Base-by-base conservation (phyloP, 1,140 invertebrate genomes). In the Triops cancriformis region DNA sequence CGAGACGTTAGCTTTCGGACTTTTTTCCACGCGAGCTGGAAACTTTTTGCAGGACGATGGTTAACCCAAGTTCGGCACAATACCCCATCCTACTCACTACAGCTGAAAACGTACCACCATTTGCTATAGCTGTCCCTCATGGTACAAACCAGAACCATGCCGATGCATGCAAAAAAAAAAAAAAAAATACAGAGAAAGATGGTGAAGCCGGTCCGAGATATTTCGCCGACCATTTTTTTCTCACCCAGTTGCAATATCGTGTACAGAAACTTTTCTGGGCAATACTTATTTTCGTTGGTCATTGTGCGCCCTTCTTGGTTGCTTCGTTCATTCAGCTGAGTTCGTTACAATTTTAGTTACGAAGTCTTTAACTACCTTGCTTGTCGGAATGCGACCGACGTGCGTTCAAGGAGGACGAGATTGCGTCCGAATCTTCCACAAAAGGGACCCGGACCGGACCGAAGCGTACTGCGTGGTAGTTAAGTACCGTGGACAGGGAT, bases 61-160 rank as follows among this genome's bases (percentile, higher is more conserved):
- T 64, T 64, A 64, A 6, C n/a, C 6, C 14, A 18, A 64, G 51
- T 23, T 23, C 51, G 1, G 23, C 23, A 64, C 51, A 64, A 64
- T 23, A 18, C 10, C 18, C 6, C 51, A 14, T 64, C 51, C 18
- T 64, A 14, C 18, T 64, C 31, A 37, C 51, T 64, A 64, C 14
- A 23, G 23, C 51, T 64, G 51, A 64, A 64, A 64, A 64, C 51
- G 51, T 64, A 64, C 31, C 2, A 64, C 51, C 51, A 64, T 64
- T 64, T 64, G 51, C 51, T 64, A 37, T 2, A 64, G 51, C 51
- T 64, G 51, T 64, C 51, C 51, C 51, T 64, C 51, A 64, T 64
- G 51, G 51, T 18, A 64, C 51, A 64, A 64, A 64, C 51, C 2
- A 23, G 18, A 64, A 64, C 51, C 23, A 18, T 64, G 51, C 7